Percentiles rank a stretch among this genome's conserved stretches.
These are phyloP conservation scores for Kradibia gibbosae DNA, from an alignment of 1,140 invertebrate species.

Conservation along the genomic window DNA sequence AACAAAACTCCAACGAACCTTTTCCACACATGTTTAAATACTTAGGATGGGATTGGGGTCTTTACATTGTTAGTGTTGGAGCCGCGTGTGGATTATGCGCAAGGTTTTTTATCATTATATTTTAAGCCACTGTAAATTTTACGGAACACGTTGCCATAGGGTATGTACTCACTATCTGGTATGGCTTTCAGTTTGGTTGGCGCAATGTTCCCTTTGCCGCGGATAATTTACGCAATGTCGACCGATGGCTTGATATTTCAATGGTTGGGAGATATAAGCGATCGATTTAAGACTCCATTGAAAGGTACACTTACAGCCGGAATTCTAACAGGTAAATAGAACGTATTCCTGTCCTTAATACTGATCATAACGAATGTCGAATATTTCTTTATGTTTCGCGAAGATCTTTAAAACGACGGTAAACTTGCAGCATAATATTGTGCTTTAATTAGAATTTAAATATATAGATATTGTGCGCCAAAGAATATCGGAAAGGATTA, in stretches of 20 bases:
- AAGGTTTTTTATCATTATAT: slow-evolving; percentile 72
- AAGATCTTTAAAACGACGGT: no score
- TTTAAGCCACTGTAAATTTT: not conserved
- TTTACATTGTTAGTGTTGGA: slow-evolving; percentile 85
- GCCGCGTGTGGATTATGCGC: slow-evolving; percentile 82
- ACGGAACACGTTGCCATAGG: no score
- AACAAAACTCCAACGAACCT: slow-evolving; percentile 79
- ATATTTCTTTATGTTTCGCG: no score
- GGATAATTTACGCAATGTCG: slow-evolving; percentile 91
- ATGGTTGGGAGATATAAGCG: slow-evolving; percentile 80
- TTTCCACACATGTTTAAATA: slow-evolving; percentile 81
- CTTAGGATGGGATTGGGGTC: slow-evolving; percentile 80
- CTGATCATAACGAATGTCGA: no score
- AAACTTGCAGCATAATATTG: no score
- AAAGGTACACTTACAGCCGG: slow-evolving; percentile 86
- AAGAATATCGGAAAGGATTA: no score
- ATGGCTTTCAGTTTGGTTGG: slow-evolving; percentile 80
- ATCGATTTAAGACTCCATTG: slow-evolving; percentile 84
- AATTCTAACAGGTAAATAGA: slow-evolving; percentile 77
- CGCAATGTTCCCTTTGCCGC: slow-evolving; percentile 88
- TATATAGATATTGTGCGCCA: no score
- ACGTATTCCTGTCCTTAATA: no score
- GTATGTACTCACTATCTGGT: not conserved
- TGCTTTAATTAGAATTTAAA: no score
- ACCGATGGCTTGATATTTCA: slow-evolving; percentile 86